Conservation (phyloP, 37 sponge, comb jelly and placozoan genomes). For the Beroe ovata region DNA sequence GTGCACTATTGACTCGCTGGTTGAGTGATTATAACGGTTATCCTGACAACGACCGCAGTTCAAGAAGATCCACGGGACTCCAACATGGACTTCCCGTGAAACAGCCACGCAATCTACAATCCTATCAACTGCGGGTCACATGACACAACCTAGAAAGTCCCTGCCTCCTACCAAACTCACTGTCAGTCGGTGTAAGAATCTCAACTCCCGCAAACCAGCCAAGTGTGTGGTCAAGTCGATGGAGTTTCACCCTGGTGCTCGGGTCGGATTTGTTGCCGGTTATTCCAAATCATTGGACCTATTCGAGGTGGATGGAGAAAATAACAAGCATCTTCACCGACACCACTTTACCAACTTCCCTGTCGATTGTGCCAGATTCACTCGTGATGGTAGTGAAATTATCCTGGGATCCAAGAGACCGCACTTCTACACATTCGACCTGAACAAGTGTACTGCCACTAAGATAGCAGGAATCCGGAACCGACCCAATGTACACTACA, state of each 20-base stretch:
- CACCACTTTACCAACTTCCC: conserved; percentile 58
- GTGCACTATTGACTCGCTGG: not conserved
- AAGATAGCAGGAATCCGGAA: conserved; percentile 63
- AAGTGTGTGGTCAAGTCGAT: conserved; percentile 37
- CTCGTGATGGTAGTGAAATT: not conserved
- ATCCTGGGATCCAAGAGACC: conserved; percentile 60
- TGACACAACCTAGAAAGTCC: conserved; percentile 50
- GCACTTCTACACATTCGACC: conserved; percentile 58
- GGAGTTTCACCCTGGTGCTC: conserved; percentile 41
- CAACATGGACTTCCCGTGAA: conserved; percentile 18
- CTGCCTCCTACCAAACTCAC: conserved; percentile 19
- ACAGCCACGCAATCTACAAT: not conserved
- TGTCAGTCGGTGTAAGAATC: conserved; percentile 57
- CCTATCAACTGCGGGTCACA: conserved; percentile 27
- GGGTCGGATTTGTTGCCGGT: conserved; percentile 16
- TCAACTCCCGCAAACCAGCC: conserved; percentile 29
- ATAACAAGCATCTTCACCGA: conserved; percentile 61
- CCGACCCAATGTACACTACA: conserved; percentile 30
- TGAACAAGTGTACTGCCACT: conserved; percentile 32
- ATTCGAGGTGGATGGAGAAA: conserved; percentile 57
- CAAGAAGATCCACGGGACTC: conserved; percentile 57
- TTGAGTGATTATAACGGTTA: no score
- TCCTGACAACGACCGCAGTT: conserved; percentile 22
- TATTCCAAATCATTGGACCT: conserved; percentile 49
- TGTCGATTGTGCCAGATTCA: conserved; percentile 41